Evolutionary conservation across 2,113 vertebrate genomes (phyloP), one percentile per base, ranked within the genome.

Genomic region (Rafetus swinhoei): DNA sequence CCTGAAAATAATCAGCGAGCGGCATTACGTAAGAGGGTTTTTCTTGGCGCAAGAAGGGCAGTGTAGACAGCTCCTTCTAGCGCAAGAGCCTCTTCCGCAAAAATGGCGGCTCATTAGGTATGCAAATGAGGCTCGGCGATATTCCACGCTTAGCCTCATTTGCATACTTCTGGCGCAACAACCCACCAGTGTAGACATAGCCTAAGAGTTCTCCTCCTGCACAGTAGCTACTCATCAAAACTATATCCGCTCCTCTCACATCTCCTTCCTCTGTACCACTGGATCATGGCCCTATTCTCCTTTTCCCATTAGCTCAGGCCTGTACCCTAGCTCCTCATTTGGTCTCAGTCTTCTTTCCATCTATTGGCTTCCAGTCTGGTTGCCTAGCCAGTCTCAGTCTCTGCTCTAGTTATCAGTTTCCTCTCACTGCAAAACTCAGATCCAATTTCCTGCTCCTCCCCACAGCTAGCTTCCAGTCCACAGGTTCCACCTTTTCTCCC

Each of bases 121-220:
- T 45, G 39, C 39, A 45, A 45, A 45, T 45, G 45, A 45, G 6
- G 45, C 45, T 45, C 45, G 45, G 45, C 45, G 6, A 45, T 45
- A 45, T 45, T 45, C 45, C 45, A 45, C 45, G 45, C 45, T 45
- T 45, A 45, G 45, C 45, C 45, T 45, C 45, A 45, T 45, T 45
- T 45, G 45, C 45, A 45, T 45, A 45, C 45, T 45, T 45, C 45
- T 45, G 45, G 45, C 6, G 6, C 45, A 45, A 45, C 45, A 45
- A 45, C 45, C 45, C 45, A 7, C 45, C 45, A 45, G 45, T 45
- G 45, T 45, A 45, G 45, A 45, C 45, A 45, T 45, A 45, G 45
- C 45, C 45, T 45, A 45, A 29, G 2, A 69, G 0, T 50, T 74
- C 11, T 77, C 6, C 81, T 82, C 1, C 0, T 54, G 16, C 22